A percentile compares a stretch with the other conserved stretches of the same genome.
phyloP scores from a whole-genome alignment of 1,140 invertebrate genomes.

The Formica exsecta region DNA sequence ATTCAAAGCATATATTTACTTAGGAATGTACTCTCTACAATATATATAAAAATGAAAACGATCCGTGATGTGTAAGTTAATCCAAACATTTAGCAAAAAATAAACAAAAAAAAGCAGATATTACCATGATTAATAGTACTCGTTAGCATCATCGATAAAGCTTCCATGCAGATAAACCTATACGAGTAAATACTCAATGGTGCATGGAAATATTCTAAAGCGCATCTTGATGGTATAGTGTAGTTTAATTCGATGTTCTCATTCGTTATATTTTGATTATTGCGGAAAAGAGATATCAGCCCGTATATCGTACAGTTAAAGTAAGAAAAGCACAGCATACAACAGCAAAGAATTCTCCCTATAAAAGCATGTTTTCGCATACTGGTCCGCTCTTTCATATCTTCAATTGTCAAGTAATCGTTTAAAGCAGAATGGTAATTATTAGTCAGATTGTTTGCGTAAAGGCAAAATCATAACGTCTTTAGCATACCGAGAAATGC shows the following conservation, averaged over 20 bases:
- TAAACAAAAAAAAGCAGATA: background rate
- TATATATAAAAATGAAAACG: no score
- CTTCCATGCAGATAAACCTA: background rate
- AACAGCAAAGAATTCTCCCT: background rate
- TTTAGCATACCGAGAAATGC: constrained; percentile 43
- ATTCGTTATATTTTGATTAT: constrained; percentile 5
- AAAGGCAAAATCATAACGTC: background rate
- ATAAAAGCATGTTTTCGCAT: constrained; percentile 57
- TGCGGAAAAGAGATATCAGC: no score
- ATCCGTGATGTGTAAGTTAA: no score
- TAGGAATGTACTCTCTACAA: no score
- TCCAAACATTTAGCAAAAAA: no score
- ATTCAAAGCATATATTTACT: no score
- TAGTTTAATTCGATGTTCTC: background rate
- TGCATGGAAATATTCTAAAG: background rate
- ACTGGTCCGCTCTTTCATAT: background rate
- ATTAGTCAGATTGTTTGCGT: background rate
- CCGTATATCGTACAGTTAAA: no score
- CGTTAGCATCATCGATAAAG: background rate
- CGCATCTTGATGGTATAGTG: constrained; percentile 7
- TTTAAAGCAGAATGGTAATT: constrained; percentile 47
- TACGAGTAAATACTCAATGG: background rate
- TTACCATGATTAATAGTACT: constrained; percentile 60
- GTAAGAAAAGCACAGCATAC: background rate
- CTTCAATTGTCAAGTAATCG: constrained; percentile 36